Evolutionary conservation across 2,888 invertebrate species (phyloP), one percentile per base, ranked within the genome.

Genomic region (Drosophila neotestacea): DNA sequence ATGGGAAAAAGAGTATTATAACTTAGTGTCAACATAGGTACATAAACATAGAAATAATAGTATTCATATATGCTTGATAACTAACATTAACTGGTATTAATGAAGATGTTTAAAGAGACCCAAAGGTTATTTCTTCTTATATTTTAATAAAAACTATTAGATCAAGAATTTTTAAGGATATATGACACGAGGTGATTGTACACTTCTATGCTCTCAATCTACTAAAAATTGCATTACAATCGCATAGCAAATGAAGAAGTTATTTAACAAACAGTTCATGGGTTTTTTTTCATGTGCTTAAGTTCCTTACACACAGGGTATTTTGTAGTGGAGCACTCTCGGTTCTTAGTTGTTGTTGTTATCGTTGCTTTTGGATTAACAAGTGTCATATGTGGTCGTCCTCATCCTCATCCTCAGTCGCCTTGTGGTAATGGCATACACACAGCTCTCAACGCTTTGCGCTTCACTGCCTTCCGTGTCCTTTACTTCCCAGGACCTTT

Each of bases 321-420:
- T 39, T 10, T 13, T 13, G 0, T 10, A 39, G 39, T 52, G 28
- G 6, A 39, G 9, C 38, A 52, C 28, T 10, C 10, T 55, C 27
- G 10, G 5, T 22, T 28, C 9, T 13, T 32, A 2, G 6, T 46
- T 46, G 54, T 36, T 48, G 10, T n/a, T 65, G 51, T 32, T 32
- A 6, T 6, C 56, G 34, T 30, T 79, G 62, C 59, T 83, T 69
- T 60, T 84, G 87, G 85, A 87, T 87, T 84, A 84, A 88, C 84
- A 84, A 84, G 89, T 84, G 89, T 84, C 84, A 84, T 84, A 88
- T 84, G 84, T 86, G 89, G 85, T 78, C 70, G 71, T 64, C 28
- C 28, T 47, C 46, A 41, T 59, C 32, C 47, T 36, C 68, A 11
- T 58, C 27, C 13, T 11, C 36, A 11, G 22, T 22, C n/a, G 32